A percentile compares a stretch with the other conserved stretches of the same genome.
phyloP scores from a whole-genome alignment of 30 jellyfish, hydroid and myxozoan species.

The Phacellophora camtschatica region DNA sequence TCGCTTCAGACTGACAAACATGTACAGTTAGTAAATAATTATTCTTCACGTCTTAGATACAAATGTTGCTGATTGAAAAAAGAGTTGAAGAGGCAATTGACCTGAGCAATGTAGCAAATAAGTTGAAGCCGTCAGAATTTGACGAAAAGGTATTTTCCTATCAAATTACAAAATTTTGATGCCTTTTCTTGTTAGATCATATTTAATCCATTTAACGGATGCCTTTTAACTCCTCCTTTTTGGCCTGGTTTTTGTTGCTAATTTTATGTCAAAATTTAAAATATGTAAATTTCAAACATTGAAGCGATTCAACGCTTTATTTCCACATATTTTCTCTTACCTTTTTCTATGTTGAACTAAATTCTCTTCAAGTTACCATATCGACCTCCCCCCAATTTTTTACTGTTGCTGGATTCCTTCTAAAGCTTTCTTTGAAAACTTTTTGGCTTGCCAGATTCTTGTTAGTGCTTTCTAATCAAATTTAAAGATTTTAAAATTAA shows the following conservation, averaged over 20 bases:
- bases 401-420: too few species aligned
- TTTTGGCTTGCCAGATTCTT: too few species aligned
- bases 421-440: too few species aligned
- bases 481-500: too few species aligned
- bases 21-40: too few species aligned
- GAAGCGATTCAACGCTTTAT: too few species aligned
- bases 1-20: too few species aligned
- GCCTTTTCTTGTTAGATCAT: not conserved
- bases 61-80: constrained; percentile 79
- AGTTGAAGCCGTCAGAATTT: constrained; percentile 49
- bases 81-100: constrained; percentile 96
- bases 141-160: constrained; percentile 26
- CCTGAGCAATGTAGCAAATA: constrained; percentile 74
- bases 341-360: not conserved
- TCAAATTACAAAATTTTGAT: not conserved
- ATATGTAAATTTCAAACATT: too few species aligned
- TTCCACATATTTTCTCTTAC: not conserved
- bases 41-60: constrained; percentile 44
- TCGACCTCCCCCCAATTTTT: too few species aligned
- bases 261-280: not conserved
- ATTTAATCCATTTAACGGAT: not conserved
- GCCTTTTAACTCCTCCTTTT: too few species aligned
- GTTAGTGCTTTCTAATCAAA: too few species aligned
- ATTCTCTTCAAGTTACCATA: not conserved
- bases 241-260: not conserved